Base-by-base conservation (phyloP, 2,888 invertebrate species). In the Dynastes hyllus region DNA sequence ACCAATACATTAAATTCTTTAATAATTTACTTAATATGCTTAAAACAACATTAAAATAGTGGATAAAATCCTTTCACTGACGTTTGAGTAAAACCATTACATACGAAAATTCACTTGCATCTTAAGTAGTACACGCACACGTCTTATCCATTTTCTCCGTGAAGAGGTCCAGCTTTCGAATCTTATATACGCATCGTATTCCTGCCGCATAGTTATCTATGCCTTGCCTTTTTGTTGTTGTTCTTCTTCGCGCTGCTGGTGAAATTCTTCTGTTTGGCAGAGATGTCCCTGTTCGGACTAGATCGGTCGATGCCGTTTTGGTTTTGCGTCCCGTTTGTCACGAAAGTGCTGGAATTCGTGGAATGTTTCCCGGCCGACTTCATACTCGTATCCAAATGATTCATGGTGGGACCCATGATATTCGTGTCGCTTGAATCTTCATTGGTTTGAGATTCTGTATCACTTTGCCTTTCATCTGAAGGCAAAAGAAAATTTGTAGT, bases 391-490 rank as follows among this genome's bases (percentile, higher is more conserved):
- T 88, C 88, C 55, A 88, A 84, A 78, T 89, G 86, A 81, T 88
- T 89, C 32, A 89, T 86, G 87, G 89, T 84, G 86, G 90, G 75
- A 87, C 87, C 81, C 88, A 91, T 89, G 89, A 92, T 84, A 86
- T 91, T 86, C 85, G 89, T 92, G 87, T 94, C 92, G 85, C 93
- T 92, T 80, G 93, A 93, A 89, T 95, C 93, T 88, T 95, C 93
- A 90, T 93, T 93, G 78, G 94, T 95, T 88, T 96, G 95, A 13
- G 96, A 96, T 90, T 96, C 96, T 63, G 95, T 95, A 90, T 96
- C 96, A 89, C 96, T 96, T 86, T 95, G 94, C 85, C 95, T 92
- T 87, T 96, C 96, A 90, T 93, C 95, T 95, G 87, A 79, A 13
- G 50, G 76, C 6, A 75, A n/a, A 37, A 37, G 6, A 55, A 55